These are phyloP conservation scores for Condylura cristata DNA, from an alignment of 2,113 vertebrate genomes.

Conservation along the genomic window DNA sequence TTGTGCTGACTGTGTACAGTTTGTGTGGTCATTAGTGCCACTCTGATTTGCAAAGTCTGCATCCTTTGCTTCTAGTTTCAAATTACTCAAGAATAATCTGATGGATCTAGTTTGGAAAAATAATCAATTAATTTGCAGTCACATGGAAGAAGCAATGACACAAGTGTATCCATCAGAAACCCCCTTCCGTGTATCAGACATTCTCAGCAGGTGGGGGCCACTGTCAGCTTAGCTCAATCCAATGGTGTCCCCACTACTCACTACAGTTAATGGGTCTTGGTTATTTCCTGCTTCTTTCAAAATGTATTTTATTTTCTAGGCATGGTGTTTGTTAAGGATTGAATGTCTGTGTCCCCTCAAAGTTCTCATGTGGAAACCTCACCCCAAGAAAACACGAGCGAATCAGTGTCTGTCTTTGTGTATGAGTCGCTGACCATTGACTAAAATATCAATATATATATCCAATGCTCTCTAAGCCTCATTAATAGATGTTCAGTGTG, in stretches of 20 bases:
- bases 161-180: background rate
- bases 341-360: background rate
- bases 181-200: background rate
- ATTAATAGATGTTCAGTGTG: conserved; percentile 23
- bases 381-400: background rate
- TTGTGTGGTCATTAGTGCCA: background rate
- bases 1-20: background rate
- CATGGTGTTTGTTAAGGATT: background rate
- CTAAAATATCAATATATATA: too few relatives aligned
- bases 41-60: background rate
- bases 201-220: background rate
- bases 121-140: background rate
- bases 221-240: background rate
- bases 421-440: too few relatives aligned
- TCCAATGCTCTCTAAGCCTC: background rate
- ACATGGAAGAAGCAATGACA: background rate
- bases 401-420: background rate
- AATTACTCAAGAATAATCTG: background rate
- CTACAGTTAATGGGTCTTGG: background rate
- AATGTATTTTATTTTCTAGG: background rate
- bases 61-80: background rate
- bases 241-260: too few relatives aligned
- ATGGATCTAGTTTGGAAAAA: background rate
- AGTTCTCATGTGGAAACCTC: background rate
- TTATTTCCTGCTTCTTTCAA: background rate